phyloP scores from a whole-genome alignment of 2,797 vertebrate genomes.

The Eremophila alpestris region DNA sequence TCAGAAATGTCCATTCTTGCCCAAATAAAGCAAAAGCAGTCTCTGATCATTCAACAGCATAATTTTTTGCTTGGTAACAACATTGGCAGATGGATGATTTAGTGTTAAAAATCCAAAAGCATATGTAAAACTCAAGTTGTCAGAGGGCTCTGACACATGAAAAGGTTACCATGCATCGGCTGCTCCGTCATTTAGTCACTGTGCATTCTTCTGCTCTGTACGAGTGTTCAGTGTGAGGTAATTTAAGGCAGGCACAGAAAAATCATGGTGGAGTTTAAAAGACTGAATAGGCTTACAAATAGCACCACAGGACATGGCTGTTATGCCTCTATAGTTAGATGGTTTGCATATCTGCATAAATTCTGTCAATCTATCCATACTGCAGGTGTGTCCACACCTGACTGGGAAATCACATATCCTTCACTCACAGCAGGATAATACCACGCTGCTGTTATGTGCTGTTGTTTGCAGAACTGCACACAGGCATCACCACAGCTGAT shows the following conservation, averaged over 20 bases:
- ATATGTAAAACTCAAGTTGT: slow-evolving; percentile 30
- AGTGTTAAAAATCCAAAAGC: slow-evolving; percentile 20
- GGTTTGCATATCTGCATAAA: background rate
- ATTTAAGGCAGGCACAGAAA: background rate
- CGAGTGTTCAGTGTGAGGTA: rapidly evolving
- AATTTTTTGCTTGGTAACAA: background rate
- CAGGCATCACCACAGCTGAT: background rate
- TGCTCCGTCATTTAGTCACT: background rate
- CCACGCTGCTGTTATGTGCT: background rate
- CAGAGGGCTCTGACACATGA: slow-evolving; percentile 1
- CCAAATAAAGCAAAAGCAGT: background rate
- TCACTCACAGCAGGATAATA: background rate
- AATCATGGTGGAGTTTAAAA: background rate
- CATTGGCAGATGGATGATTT: background rate
- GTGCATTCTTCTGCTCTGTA: background rate
- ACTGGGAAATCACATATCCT: background rate
- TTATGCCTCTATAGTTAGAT: background rate
- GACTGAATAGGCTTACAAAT: background rate
- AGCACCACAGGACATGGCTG: background rate
- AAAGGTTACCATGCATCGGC: background rate
- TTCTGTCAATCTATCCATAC: background rate
- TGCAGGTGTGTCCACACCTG: background rate
- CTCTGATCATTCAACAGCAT: background rate
- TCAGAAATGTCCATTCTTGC: background rate
- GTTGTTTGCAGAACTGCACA: background rate